Evolutionary conservation across 2,888 invertebrate genomes (phyloP), one percentile per base, ranked within the genome.

Genomic region (Scrobipalpa costella): DNA sequence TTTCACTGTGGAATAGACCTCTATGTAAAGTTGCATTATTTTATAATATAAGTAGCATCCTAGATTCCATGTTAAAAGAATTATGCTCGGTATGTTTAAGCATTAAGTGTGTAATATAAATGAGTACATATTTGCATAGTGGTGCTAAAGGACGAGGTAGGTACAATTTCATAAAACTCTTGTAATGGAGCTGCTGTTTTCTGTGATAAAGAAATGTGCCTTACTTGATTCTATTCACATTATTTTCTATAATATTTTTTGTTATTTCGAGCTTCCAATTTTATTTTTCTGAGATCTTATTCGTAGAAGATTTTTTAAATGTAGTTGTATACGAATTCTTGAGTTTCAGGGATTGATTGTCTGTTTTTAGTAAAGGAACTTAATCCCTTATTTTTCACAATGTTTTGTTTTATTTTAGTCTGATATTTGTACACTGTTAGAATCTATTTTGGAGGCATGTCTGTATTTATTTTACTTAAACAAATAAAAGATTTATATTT

Each of bases 141-240:
- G 57, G 57, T 62, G 62, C 62, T 62, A n/a, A 62, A 52, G 36
- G 15, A 38, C 27, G 7, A 52, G 40, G 21, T 34, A 36, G 21
- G 58, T 59, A 44, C 44, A 36, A 27, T 59, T 59, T 44, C 40
- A n/a, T 21, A 59, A 59, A 40, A 59, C 58, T 59, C 15, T 52
- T 27, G 13, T 8, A 21, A 13, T 38, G 33, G 47, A 80, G 80
- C 69, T 71, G 75, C 76, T 86, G 71, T 82, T 74, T 84, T 82
- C 89, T 90, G 89, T 90, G 89, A 90, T 90, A 89, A 81, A 78
- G 74, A 79, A 72, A 79, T 73, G 89, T 89, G 89, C 89, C 89
- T 89, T 89, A 85, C 77, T 74, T 68, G 72, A 69, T 75, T 77
- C 75, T 77, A 58, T 57, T 47, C 9, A 61, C 11, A n/a, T 2